phyloP scores from a whole-genome alignment of 2,888 invertebrate genomes.

The Tipula unca region DNA sequence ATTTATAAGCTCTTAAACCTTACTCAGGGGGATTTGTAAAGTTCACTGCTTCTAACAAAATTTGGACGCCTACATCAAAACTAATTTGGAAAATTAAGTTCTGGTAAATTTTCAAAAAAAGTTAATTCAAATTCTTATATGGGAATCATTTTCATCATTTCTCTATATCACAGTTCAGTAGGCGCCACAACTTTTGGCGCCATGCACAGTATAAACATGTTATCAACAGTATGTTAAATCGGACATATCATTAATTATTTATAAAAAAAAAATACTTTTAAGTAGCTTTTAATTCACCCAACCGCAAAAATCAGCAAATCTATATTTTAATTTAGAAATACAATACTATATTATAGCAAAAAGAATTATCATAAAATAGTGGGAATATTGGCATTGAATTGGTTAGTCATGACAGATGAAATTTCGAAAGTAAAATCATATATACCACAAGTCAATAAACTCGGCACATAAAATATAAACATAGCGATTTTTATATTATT shows the following conservation, averaged over 20 bases:
- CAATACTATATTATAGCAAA: background rate
- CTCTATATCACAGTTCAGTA: too few relatives aligned
- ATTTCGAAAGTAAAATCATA: conserved; percentile 14
- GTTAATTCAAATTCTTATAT: too few relatives aligned
- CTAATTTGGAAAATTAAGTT: too few relatives aligned
- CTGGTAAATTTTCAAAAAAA: too few relatives aligned
- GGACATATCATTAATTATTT: background rate
- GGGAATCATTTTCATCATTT: too few relatives aligned
- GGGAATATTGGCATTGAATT: conserved; percentile 8
- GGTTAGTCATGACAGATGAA: background rate
- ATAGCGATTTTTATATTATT: background rate
- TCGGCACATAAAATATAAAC: background rate
- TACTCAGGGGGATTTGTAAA: too few relatives aligned
- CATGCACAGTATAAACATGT: background rate
- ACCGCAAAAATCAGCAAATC: background rate
- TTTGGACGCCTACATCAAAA: too few relatives aligned
- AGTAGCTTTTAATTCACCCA: background rate
- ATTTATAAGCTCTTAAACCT: too few relatives aligned
- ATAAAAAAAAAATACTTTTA: background rate
- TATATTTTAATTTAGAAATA: background rate
- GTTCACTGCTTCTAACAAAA: too few relatives aligned
- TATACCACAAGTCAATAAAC: background rate
- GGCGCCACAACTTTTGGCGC: background rate
- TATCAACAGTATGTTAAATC: background rate
- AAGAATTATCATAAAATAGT: background rate